Evolutionary conservation across 2,888 invertebrate genomes (phyloP).

Genomic region (Melanargia galathea): DNA sequence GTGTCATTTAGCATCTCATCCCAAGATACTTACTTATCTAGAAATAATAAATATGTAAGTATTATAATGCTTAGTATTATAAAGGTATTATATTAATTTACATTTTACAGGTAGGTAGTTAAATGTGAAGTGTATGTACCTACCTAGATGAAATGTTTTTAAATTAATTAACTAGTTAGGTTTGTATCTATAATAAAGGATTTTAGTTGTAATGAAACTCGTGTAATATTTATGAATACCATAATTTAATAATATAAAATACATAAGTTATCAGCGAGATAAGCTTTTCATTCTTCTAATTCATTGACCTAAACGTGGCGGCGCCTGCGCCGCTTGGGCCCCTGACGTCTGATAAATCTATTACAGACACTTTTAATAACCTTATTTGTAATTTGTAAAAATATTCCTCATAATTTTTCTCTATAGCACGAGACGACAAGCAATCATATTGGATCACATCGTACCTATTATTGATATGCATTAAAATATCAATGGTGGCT

Average conservation of each 20-base stretch:
- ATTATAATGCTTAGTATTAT: too few relatives aligned
- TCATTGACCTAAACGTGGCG: slow-evolving; percentile 80
- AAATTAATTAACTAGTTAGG: not conserved
- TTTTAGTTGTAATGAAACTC: slow-evolving; percentile 55
- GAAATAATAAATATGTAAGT: too few relatives aligned
- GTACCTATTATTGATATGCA: too few relatives aligned
- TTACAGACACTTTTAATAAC: slow-evolving; percentile 23
- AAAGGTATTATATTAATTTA: too few relatives aligned
- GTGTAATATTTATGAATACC: slow-evolving; percentile 51
- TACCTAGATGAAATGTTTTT: not conserved
- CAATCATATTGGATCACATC: too few relatives aligned
- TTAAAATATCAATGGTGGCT: too few relatives aligned
- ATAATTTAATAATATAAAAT: slow-evolving; percentile 83
- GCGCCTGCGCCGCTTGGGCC: slow-evolving; percentile 73
- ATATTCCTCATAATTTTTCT: not conserved
- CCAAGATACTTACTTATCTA: too few relatives aligned
- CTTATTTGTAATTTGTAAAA: slow-evolving; percentile 11
- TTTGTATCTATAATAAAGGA: not conserved
- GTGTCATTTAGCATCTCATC: too few relatives aligned
- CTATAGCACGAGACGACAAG: not conserved
- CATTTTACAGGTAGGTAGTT: too few relatives aligned
- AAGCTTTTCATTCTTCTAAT: slow-evolving; percentile 72
- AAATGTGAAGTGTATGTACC: too few relatives aligned
- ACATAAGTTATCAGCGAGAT: slow-evolving; percentile 82
- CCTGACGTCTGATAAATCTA: slow-evolving; percentile 30